phyloP scores from a whole-genome alignment of 2,113 vertebrate species.

The Cichladusa arquata region DNA sequence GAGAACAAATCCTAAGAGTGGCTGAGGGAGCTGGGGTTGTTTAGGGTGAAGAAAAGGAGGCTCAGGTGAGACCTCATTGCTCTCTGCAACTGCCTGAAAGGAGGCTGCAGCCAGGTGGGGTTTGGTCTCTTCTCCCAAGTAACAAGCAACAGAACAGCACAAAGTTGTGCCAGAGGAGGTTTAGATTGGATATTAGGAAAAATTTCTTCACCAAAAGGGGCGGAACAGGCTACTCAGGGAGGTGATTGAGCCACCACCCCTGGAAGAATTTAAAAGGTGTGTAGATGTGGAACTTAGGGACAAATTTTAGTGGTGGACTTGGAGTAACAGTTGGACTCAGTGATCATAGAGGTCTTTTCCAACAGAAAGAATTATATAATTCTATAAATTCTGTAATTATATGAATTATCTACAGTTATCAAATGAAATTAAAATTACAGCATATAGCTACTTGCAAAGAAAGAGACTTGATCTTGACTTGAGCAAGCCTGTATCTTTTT shows the following conservation, averaged over 20 bases:
- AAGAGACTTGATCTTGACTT: neutral
- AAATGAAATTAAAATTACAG: neutral
- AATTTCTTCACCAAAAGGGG: neutral
- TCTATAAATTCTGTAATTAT: neutral
- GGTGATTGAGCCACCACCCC: neutral
- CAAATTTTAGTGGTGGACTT: neutral
- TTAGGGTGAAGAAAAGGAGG: neutral
- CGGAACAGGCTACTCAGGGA: neutral
- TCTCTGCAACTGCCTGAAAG: neutral
- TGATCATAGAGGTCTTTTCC: neutral
- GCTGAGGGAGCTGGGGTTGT: neutral
- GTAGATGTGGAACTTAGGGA: neutral
- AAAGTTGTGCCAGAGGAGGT: neutral
- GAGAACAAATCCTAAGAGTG: neutral
- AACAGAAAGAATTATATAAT: neutral
- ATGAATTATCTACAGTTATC: neutral
- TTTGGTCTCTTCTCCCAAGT: neutral
- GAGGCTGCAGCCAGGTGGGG: neutral
- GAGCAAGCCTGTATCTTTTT: neutral
- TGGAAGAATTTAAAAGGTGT: neutral
- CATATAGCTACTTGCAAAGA: neutral
- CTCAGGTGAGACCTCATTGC: neutral
- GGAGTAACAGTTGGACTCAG: neutral
- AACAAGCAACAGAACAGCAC: neutral
- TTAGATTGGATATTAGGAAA: neutral